phyloP scores from a whole-genome alignment of 2,113 vertebrate genomes.

The Elaphurus davidianus region DNA sequence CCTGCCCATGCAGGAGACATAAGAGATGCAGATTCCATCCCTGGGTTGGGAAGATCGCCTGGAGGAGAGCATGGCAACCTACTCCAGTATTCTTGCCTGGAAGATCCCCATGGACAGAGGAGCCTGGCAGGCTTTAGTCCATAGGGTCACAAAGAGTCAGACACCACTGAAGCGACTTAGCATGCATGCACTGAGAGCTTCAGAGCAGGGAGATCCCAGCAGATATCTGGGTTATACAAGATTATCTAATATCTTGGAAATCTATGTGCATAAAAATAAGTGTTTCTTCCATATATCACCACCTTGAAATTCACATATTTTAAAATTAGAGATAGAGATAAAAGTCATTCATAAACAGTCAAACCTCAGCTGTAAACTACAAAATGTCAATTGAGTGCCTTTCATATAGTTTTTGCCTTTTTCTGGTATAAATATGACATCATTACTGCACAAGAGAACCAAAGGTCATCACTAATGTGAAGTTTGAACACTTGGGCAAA shows the following conservation, averaged over 20 bases:
- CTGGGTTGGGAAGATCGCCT: not conserved
- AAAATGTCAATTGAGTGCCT: not conserved
- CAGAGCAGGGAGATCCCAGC: not conserved
- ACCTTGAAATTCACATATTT: conserved; percentile 39
- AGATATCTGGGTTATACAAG: not conserved
- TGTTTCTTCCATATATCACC: not conserved
- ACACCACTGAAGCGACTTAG: not conserved
- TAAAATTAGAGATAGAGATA: conserved; percentile 26
- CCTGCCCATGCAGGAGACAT: not conserved
- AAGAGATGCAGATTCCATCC: not conserved
- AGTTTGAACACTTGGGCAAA: not conserved
- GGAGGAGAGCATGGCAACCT: not conserved
- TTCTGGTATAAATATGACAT: not conserved
- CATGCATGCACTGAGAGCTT: not conserved
- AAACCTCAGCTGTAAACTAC: conserved; percentile 63
- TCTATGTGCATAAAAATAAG: not conserved
- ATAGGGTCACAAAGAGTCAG: not conserved
- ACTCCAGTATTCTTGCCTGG: not conserved
- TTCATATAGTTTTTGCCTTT: conserved; percentile 55
- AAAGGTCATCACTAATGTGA: conserved; percentile 23
- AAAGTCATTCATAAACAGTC: conserved; percentile 6
- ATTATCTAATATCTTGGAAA: not conserved
- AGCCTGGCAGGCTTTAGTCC: not conserved
- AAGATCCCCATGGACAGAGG: not conserved
- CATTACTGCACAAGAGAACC: conserved; percentile 64